Percentiles rank a stretch among this genome's conserved stretches.
Conservation (phyloP, 1,140 invertebrate genomes). For the Helicoverpa armigera region DNA sequence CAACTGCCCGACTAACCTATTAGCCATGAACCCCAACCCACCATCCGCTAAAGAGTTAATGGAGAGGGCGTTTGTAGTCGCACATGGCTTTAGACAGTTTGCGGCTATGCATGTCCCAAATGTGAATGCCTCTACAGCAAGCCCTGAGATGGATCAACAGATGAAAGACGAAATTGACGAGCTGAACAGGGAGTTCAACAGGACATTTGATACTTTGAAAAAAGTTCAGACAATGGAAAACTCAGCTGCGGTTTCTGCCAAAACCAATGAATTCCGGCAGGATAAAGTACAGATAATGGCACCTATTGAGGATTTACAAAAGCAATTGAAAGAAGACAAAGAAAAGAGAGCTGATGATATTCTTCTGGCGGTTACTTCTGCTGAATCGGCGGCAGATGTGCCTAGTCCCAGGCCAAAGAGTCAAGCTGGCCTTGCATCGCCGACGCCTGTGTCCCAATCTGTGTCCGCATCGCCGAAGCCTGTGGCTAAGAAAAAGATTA, state of each 20-base stretch:
- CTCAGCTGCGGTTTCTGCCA: constrained; percentile 44
- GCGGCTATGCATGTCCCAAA: constrained; percentile 72
- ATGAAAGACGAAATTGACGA: constrained; percentile 79
- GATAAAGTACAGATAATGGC: constrained; percentile 25
- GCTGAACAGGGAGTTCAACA: constrained; percentile 80
- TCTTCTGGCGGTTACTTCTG: not conserved
- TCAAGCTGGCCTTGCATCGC: not conserved
- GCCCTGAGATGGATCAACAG: constrained; percentile 69
- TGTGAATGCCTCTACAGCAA: constrained; percentile 63
- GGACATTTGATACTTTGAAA: constrained; percentile 79
- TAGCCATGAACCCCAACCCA: constrained; percentile 67
- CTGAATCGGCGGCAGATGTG: not conserved
- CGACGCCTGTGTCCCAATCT: not conserved
- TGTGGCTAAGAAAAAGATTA: constrained; percentile 77
- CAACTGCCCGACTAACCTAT: constrained; percentile 77
- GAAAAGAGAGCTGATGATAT: constrained; percentile 11
- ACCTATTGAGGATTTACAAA: constrained; percentile 64
- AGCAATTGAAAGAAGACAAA: constrained; percentile 44
- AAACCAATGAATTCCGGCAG: constrained; percentile 1
- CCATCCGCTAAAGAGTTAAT: constrained; percentile 71
- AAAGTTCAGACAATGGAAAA: constrained; percentile 59
- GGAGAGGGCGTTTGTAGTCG: constrained; percentile 73
- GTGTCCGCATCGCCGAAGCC: constrained; percentile 65
- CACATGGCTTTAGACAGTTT: constrained; percentile 78
- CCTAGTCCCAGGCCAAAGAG: not conserved